Base-by-base conservation (phyloP, 2,888 invertebrate species). In the Tachina lurida region DNA sequence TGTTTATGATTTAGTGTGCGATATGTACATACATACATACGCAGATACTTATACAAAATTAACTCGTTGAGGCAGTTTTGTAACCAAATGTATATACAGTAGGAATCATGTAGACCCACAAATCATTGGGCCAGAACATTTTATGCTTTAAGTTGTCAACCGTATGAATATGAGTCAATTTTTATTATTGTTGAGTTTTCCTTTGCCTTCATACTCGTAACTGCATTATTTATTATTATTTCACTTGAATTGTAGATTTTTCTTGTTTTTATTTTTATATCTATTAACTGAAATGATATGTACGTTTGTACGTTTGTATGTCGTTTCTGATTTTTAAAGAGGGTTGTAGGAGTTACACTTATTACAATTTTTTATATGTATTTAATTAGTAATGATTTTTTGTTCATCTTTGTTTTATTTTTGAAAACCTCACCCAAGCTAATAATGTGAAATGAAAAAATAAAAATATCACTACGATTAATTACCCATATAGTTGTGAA, bases 51-150 rank as follows among this genome's bases (percentile, higher is more conserved):
- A 52, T 56, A 52, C 1, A 60, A 70, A 45, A 31, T 39, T 3
- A 63, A 62, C 17, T 65, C 39, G 56, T 39, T 15, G 31, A 54
- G 15, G 60, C 56, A 47, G 13, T 54, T 22, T 47, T 54, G 49
- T 65, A 45, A 56, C 31, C 22, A 62, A 47, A 9, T 54, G 19
- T 13, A 31, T 31, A 31, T 31, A 31, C n/a, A 47, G 49, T 52
- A 52, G 52, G 19, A 67, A 73, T 77, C 67, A 45, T 63, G 47
- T 82, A 82, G 78, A 83, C 75, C 71, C 78, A 82, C 65, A 86
- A 86, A 83, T 86, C 85, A 86, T 75, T 86, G 75, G 75, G 71
- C 82, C 85, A 75, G 82, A 86, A 86, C 85, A 74, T 15, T 76
- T 79, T 79, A 68, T 78, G 62, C 58, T 67, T 77, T 31, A 63